Evolutionary conservation across 1,140 invertebrate species (phyloP), one percentile per base, ranked within the genome.

Genomic region (Hermatobates lingyangjiaoensis): DNA sequence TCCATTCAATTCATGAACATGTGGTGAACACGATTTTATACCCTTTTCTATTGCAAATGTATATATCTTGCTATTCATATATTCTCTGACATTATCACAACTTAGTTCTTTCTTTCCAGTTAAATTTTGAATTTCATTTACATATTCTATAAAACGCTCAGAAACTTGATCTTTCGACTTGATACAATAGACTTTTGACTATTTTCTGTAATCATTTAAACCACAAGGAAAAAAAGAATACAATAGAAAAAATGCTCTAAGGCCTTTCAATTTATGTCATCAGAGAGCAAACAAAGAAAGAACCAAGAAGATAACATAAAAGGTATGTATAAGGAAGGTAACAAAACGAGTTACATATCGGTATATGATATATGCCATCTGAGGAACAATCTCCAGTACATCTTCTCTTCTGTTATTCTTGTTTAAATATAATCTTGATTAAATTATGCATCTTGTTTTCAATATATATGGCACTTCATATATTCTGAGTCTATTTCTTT

Each of bases 151-250:
- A 27, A 62, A 56, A 52, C 51, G 47, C 12, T 44, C 27, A 28
- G 45, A 46, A 2, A 59, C 57, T 52, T 59, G 56, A 26, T 45
- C 45, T 54, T 62, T 63, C n/a, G 27, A 21, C 47, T 53, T 44
- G 5, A 62, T 23, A 23, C 51, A 42, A 44, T 61, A 59, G 3
- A 54, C 51, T 25, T 30, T 50, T 10, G 50, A 54, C 26, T 57
- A 60, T 53, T 63, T 55, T 5, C 56, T 57, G 34, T 50, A 64
- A 44, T 64, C 59, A 46, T 63, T 60, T 14, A 62, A 58, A 48
- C 62, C 58, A 0, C 55, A 54, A 2, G 59, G 48, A 45, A 59
- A 58, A n/a, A n/a, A n/a, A n/a, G n/a, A n/a, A n/a, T n/a, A n/a
- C n/a, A n/a, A n/a, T n/a, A n/a, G n/a, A n/a, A n/a, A n/a, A n/a